A percentile compares a stretch with the other conserved stretches of the same genome.
Evolutionary conservation across 2,797 vertebrate species (phyloP).

Genomic region (Rhinophrynus dorsalis): DNA sequence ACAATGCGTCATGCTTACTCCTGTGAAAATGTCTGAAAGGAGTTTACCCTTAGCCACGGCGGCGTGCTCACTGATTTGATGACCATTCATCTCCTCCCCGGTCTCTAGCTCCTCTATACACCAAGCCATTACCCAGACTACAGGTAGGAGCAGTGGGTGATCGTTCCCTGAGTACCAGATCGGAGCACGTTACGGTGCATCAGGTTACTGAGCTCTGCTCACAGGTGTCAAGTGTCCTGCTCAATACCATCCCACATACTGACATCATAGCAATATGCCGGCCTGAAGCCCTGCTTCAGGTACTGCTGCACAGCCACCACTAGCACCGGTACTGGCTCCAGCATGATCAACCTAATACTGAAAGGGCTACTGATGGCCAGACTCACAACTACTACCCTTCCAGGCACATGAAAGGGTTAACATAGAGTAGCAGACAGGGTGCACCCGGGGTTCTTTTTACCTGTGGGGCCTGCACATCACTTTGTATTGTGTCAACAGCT

Average conservation of each 20-base stretch:
- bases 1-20: no score
- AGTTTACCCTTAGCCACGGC: constrained; percentile 44
- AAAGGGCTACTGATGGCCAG: no score
- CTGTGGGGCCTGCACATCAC: no score
- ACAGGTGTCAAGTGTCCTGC: constrained; percentile 72
- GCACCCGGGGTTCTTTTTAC: no score
- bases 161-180: constrained; percentile 65
- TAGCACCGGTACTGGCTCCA: constrained; percentile 60
- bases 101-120: constrained; percentile 69
- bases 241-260: constrained; percentile 75
- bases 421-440: no score
- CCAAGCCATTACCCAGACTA: constrained; percentile 72
- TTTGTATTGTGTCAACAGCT: no score
- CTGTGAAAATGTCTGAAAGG: no score
- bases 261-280: constrained; percentile 73
- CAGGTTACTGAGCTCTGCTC: constrained; percentile 64
- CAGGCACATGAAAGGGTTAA: no score
- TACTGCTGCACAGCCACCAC: constrained; percentile 80
- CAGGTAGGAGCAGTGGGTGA: constrained; percentile 72
- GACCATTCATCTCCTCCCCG: constrained; percentile 3
- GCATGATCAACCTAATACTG: constrained; percentile 52
- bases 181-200: constrained; percentile 73
- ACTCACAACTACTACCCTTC: no score
- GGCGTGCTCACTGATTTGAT: no score
- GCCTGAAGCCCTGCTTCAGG: constrained; percentile 46